phyloP scores from a whole-genome alignment of 2,888 invertebrate species.

The Ennomos fuscantarius region DNA sequence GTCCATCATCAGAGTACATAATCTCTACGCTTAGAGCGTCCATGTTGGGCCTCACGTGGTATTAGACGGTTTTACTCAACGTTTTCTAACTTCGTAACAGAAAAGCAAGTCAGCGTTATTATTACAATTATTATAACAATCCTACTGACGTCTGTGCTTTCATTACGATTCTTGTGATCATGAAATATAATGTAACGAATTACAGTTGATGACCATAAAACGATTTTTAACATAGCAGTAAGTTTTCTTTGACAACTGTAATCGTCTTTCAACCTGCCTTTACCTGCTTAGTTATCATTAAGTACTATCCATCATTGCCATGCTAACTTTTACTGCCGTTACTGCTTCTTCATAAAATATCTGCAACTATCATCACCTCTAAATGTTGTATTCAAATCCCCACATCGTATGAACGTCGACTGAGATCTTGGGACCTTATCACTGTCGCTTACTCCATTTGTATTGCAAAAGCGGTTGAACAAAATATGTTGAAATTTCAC shows the following conservation, averaged over 20 bases:
- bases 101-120: too few relatives aligned
- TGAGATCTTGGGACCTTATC: constrained; percentile 9
- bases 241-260: too few relatives aligned
- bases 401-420: constrained; percentile 5
- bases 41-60: not conserved
- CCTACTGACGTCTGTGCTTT: too few relatives aligned
- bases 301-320: not conserved
- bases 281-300: not conserved
- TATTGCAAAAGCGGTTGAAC: constrained; percentile 26
- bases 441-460: constrained; percentile 13
- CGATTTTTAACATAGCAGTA: too few relatives aligned
- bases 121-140: too few relatives aligned
- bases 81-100: too few relatives aligned
- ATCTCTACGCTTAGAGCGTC: not conserved
- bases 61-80: too few relatives aligned
- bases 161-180: too few relatives aligned
- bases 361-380: not conserved
- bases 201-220: too few relatives aligned
- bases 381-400: not conserved
- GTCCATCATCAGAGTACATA: too few relatives aligned
- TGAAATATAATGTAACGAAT: too few relatives aligned
- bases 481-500: constrained; percentile 37
- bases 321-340: not conserved
- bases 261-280: too few relatives aligned
- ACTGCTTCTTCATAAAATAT: not conserved